These are phyloP conservation scores for Erpetoichthys calabaricus DNA, from an alignment of 2,797 vertebrate genomes.

Conservation along the genomic window DNA sequence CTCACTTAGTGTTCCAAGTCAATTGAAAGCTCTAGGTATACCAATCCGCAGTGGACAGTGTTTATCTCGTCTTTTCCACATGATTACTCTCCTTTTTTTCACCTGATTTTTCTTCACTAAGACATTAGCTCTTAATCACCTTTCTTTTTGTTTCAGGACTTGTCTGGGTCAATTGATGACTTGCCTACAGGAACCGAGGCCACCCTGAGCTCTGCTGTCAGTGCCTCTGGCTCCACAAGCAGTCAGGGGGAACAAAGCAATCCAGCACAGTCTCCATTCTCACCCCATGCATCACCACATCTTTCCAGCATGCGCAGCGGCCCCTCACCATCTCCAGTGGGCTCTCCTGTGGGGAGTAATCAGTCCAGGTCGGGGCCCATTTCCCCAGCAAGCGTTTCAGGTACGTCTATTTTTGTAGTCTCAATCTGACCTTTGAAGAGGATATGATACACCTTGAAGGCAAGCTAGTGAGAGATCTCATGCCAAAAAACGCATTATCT, in stretches of 20 bases:
- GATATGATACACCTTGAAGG: too few species aligned
- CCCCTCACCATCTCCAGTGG: constrained; percentile 78
- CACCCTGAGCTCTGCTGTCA: constrained; percentile 68
- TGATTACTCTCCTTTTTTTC: too few species aligned
- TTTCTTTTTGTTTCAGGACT: constrained; percentile 56
- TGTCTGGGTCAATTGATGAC: constrained; percentile 90
- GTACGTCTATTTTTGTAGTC: constrained; percentile 36
- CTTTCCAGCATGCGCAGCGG: constrained; percentile 75
- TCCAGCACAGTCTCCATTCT: constrained; percentile 84
- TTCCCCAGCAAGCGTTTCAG: constrained; percentile 74
- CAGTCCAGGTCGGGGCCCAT: constrained; percentile 82
- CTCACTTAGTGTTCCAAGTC: too few species aligned
- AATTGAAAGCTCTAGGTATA: too few species aligned
- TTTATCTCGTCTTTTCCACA: too few species aligned
- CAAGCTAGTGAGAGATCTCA: too few species aligned
- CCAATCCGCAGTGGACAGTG: too few species aligned
- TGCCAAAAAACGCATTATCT: too few species aligned
- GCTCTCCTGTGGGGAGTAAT: constrained; percentile 81
- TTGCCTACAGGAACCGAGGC: constrained; percentile 86
- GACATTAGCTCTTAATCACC: not conserved
- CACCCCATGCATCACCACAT: constrained; percentile 80
- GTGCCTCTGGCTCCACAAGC: constrained; percentile 65
- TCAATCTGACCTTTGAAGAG: too few species aligned
- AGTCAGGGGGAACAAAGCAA: constrained; percentile 82
- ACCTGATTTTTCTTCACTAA: too few species aligned